Evolutionary conservation across 2,113 vertebrate genomes (phyloP), one percentile per base, ranked within the genome.

Genomic region (Brachyhypopomus occidentalis): DNA sequence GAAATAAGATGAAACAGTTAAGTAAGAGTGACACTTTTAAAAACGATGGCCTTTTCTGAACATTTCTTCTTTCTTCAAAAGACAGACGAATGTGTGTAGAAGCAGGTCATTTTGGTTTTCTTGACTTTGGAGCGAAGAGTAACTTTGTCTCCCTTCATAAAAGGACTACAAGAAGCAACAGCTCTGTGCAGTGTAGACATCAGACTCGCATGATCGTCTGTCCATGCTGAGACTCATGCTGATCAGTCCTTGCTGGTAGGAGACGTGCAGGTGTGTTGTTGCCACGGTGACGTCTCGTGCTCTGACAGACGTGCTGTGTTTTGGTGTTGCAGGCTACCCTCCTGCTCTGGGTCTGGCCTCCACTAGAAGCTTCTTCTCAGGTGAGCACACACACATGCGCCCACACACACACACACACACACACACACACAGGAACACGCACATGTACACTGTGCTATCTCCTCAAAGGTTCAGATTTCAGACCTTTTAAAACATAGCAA

Each of bases 271-370:
- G 36, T 64, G 41, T 66, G 38, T 27, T 5, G 70, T 25, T 14
- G 1, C 6, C 58, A 20, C n/a, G 34, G 20, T 16, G 1, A 20
- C 3, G 79, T 70, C 52, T 12, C 52, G 76, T 71, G 27, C 66
- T 71, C 0, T 38, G 14, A 56, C 58, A 66, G 6, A 11, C 6
- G 5, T 72, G 81, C 7, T 81, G 38, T 5, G 67, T 83, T 77
- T 36, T 63, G 75, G 4, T 72, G 14, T 76, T 85, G 78, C 77
- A 93, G 91, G 93, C 22, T 90, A 90, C 64, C 90, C 90, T 71
- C 60, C 85, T 63, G 73, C 89, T 83, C 87, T 93, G 85, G 90
- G 91, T 85, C 87, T 91, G 23, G 88, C 88, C 67, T 91, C 90
- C n/a, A 88, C 90, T 34, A 86, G 88, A 23, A 88, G 86, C 34